A percentile compares a stretch with the other conserved stretches of the same genome.
phyloP scores from a whole-genome alignment of 1,140 invertebrate genomes.

The Achatina immaculata region DNA sequence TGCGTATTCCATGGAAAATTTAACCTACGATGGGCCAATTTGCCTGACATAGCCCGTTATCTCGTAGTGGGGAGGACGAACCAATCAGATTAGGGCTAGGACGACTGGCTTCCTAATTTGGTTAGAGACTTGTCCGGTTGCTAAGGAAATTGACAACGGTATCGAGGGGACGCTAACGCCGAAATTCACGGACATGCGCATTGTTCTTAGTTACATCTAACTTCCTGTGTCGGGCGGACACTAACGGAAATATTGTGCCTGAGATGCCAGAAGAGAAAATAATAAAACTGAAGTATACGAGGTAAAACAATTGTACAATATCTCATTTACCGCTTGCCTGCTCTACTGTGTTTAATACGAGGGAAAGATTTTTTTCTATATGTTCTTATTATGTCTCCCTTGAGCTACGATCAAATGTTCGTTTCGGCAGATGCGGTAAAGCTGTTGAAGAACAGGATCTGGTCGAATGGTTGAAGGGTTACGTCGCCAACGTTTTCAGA shows the following conservation, averaged over 20 bases:
- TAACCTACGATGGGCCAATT: conserved; percentile 31
- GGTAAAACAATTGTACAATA: no score
- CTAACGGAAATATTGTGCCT: background rate
- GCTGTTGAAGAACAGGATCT: no score
- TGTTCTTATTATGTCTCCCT: no score
- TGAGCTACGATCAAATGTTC: no score
- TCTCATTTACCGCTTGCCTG: no score
- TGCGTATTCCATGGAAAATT: conserved; percentile 28
- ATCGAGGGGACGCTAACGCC: conserved; percentile 7
- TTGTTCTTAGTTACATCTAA: background rate
- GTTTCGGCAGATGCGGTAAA: no score
- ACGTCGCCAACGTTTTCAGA: no score
- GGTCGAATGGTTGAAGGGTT: no score
- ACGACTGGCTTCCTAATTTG: conserved; percentile 33
- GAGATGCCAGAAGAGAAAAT: no score
- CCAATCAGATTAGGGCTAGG: conserved; percentile 34
- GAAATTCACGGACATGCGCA: conserved; percentile 4
- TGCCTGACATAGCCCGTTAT: conserved; percentile 16
- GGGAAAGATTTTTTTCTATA: no score
- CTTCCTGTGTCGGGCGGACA: background rate
- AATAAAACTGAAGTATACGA: no score
- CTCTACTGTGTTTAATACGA: no score
- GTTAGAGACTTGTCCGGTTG: conserved; percentile 32
- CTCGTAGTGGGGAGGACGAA: background rate
- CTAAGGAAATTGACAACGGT: conserved; percentile 28